These are phyloP conservation scores for Lasioglossum morio DNA, from an alignment of 2,888 invertebrate genomes.

Conservation along the genomic window DNA sequence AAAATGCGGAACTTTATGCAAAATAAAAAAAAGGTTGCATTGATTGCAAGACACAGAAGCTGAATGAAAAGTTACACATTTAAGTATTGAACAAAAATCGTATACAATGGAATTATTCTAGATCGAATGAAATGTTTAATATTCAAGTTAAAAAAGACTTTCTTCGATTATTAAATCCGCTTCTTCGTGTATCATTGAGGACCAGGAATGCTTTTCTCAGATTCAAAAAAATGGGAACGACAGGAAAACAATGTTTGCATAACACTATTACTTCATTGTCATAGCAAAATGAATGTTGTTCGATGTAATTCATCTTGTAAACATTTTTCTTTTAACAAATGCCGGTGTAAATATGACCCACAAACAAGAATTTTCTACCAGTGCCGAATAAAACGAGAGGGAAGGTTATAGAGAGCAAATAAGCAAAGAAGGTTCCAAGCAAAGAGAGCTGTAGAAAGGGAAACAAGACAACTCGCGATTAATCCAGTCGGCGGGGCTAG, in stretches of 20 bases:
- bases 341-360: neutral
- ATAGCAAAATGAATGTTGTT: neutral
- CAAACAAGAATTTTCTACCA: neutral
- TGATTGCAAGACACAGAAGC: no score
- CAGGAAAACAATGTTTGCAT: neutral
- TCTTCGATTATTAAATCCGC: no score
- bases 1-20: no score
- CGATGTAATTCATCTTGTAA: neutral
- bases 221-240: no score
- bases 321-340: neutral
- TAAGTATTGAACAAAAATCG: no score
- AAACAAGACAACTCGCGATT: neutral
- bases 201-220: no score
- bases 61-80: no score
- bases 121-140: no score
- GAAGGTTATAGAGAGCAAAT: neutral
- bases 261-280: neutral
- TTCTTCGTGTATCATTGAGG: no score
- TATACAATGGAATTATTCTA: no score
- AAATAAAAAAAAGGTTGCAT: no score
- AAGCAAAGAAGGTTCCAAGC: neutral
- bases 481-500: neutral
- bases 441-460: constrained; percentile 3
- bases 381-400: neutral
- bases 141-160: no score